Evolutionary conservation across 2,888 invertebrate species (phyloP).

Genomic region (Hypomecis punctinalis): DNA sequence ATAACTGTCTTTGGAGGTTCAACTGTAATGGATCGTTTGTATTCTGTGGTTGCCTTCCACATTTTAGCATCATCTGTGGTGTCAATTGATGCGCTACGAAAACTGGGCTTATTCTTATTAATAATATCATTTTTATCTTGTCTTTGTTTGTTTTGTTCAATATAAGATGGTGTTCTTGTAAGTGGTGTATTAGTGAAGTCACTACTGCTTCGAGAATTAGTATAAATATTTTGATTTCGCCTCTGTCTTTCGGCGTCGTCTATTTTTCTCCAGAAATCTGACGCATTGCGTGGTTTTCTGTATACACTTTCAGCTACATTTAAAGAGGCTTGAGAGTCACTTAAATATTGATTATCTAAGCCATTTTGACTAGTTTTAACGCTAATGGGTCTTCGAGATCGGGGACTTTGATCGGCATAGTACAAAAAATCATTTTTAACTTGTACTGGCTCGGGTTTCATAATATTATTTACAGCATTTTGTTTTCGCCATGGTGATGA

Average conservation of each 20-base stretch:
- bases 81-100: conserved; percentile 63
- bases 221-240: conserved; percentile 66
- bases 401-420: conserved; percentile 89
- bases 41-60: conserved; percentile 81
- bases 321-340: conserved; percentile 78
- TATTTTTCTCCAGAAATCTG: conserved; percentile 87
- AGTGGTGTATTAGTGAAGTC: conserved; percentile 66
- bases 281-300: conserved; percentile 80
- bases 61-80: conserved; percentile 75
- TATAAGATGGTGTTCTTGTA: conserved; percentile 54
- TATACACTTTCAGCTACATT: conserved; percentile 64
- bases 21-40: conserved; percentile 72
- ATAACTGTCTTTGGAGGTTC: conserved; percentile 66
- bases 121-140: conserved; percentile 60
- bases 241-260: conserved; percentile 81
- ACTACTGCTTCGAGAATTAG: conserved; percentile 70
- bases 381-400: conserved; percentile 90
- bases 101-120: conserved; percentile 66
- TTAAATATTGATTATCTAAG: conserved; percentile 76
- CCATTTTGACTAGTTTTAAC: conserved; percentile 83
- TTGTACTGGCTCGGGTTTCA: conserved; percentile 75
- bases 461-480: conserved; percentile 58
- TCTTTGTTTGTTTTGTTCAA: conserved; percentile 57
- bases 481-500: conserved; percentile 75
- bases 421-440: conserved; percentile 86